Base-by-base conservation (phyloP, 2,113 vertebrate species). In the Podilymbus podiceps region DNA sequence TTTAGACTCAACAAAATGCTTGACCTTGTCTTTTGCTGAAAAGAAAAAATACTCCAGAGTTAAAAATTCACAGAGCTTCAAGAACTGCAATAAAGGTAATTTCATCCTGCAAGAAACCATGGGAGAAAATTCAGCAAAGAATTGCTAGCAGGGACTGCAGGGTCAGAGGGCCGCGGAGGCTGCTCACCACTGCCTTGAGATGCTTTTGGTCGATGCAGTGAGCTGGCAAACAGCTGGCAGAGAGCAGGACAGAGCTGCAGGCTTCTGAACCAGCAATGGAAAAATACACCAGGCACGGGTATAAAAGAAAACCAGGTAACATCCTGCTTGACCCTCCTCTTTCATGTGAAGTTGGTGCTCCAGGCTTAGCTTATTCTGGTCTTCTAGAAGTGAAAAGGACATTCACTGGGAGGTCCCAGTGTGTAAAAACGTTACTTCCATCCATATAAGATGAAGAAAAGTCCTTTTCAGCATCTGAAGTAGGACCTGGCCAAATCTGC, bases 121-220 rank as follows among this genome's bases (percentile, higher is more conserved):
- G 8, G 75, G 60, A 84, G 35, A 63, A 47, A 77, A 82, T 14
- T 66, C 20, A 40, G 58, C 21, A 16, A n/a, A 67, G 35, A 74
- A 77, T 52, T 12, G 3, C 28, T 52, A 12, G 3, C 11, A 49
- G n/a, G 1, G 1, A 7, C n/a, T 38, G 8, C n/a, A 50, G 46
- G 50, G 30, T 42, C 42, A 58, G 55, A n/a, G 8, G 64, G 64
- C 63, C 77, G 72, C 5, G 5, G 46, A 30, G 35, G n/a, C 8
- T 49, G 24, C 95, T 97, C 60, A 93, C 89, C 83, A 35, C 91
- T 42, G 97, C 97, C 89, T 97, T 95, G 59, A 98, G 88, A 59
- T 97, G 97, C 93, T 98, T 98, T 93, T 97, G 98, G 91, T 95
- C 95, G n/a, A 95, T 95, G 66, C 96, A 97, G 47, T 96, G 98